Percentiles rank a stretch among this genome's conserved stretches.
Evolutionary conservation across 2,113 vertebrate genomes (phyloP).

Genomic region (Sebastes schlegelii): DNA sequence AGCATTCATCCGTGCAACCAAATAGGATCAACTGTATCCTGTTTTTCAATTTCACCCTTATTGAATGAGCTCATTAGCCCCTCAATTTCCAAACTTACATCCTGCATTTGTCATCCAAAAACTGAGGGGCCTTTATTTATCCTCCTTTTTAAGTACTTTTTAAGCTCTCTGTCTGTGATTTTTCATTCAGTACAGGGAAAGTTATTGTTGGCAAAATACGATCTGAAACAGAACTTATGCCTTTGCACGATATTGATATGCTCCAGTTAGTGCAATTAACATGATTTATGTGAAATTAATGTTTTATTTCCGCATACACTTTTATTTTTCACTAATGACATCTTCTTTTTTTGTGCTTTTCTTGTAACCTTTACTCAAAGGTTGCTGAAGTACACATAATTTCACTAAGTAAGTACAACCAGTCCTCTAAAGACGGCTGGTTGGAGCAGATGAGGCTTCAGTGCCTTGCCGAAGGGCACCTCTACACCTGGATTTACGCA

Average conservation of each 20-base stretch:
- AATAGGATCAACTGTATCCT: conserved; percentile 64
- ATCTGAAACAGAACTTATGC: conserved; percentile 13
- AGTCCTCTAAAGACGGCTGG: not conserved
- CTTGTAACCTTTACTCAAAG: not conserved
- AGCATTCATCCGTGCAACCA: conserved; percentile 61
- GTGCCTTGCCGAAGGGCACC: not conserved
- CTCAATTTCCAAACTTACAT: conserved; percentile 37
- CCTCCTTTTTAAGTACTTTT: conserved; percentile 10
- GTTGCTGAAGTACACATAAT: not conserved
- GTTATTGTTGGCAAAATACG: not conserved
- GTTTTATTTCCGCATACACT: too few species aligned
- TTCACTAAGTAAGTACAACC: not conserved
- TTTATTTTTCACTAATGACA: not conserved
- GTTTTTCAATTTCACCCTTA: conserved; percentile 69
- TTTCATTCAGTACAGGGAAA: not conserved
- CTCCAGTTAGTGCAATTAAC: not conserved
- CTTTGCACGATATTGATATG: conserved; percentile 32
- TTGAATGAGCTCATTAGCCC: conserved; percentile 64
- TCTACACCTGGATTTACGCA: not conserved
- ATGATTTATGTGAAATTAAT: conserved; percentile 20
- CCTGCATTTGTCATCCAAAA: conserved; percentile 36
- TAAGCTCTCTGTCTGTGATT: conserved; percentile 7
- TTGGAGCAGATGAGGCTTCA: not conserved
- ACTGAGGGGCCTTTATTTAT: conserved; percentile 41
- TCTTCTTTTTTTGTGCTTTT: not conserved